These are phyloP conservation scores for Meda fulgida DNA, from an alignment of 2,797 vertebrate species.

Conservation along the genomic window DNA sequence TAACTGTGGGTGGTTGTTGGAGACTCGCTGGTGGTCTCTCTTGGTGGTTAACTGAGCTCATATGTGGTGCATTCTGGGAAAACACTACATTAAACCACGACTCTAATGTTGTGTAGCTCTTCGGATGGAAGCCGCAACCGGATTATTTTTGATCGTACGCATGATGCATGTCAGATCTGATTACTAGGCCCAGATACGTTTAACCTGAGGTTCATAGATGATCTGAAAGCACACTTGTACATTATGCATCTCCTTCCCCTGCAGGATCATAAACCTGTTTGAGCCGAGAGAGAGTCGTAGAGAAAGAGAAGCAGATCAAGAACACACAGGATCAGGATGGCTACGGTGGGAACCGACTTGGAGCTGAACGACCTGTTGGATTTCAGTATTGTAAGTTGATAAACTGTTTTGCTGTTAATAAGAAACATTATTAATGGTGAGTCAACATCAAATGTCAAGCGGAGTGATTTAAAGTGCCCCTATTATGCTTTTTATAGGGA, in stretches of 20 bases:
- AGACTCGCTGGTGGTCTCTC: conserved; percentile 21
- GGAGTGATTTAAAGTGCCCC: neutral
- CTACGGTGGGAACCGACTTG: conserved; percentile 94
- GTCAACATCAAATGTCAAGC: neutral
- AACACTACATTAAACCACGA: conserved; percentile 18
- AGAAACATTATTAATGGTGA: neutral
- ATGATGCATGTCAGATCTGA: neutral
- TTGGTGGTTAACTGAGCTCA: conserved; percentile 48
- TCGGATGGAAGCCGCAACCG: conserved; percentile 10
- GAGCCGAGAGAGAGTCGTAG: conserved; percentile 4
- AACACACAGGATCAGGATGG: conserved; percentile 85
- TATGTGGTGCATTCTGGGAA: conserved; percentile 56
- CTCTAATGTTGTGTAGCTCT: conserved; percentile 43
- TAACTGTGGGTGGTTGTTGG: neutral
- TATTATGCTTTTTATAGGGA: neutral
- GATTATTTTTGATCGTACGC: neutral
- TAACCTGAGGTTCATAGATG: neutral
- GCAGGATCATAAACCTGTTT: conserved; percentile 64
- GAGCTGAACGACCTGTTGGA: conserved; percentile 97
- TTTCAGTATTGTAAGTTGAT: conserved; percentile 93
- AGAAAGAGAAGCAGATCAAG: conserved; percentile 44
- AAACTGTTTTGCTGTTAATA: neutral
- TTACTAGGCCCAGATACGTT: neutral
- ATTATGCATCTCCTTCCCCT: conserved; percentile 1
- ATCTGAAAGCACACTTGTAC: neutral